A percentile compares a stretch with the other conserved stretches of the same genome.
Evolutionary conservation across 1,140 invertebrate species (phyloP).

Genomic region (Leptinotarsa defecta): DNA sequence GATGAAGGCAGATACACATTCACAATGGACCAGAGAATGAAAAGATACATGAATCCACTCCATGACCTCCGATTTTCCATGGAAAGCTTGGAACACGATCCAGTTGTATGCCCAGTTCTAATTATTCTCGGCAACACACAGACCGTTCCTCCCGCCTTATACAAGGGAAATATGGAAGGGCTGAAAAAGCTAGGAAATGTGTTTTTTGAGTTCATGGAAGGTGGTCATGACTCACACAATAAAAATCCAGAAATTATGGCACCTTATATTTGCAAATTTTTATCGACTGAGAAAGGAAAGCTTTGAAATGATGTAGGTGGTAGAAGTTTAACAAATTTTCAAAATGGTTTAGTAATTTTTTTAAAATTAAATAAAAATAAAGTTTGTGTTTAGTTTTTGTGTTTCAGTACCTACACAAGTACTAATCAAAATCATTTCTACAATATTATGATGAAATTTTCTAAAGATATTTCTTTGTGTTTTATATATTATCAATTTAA

Average conservation of each 20-base stretch:
- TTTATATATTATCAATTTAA: too few species aligned
- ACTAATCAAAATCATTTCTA: too few species aligned
- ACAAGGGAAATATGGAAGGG: conserved; percentile 21
- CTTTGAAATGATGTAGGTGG: conserved; percentile 30
- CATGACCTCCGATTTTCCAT: conserved; percentile 43
- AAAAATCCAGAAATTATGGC: conserved; percentile 63
- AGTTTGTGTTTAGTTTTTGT: too few species aligned
- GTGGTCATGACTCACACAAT: conserved; percentile 69
- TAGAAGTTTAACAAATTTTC: too few species aligned
- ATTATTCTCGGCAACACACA: conserved; percentile 46
- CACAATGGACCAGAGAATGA: conserved; percentile 44
- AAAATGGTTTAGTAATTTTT: too few species aligned
- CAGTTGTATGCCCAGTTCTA: conserved; percentile 50
- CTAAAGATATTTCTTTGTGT: too few species aligned
- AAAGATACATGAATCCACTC: conserved; percentile 37
- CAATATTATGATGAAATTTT: too few species aligned
- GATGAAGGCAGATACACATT: conserved; percentile 52
- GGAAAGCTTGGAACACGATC: conserved; percentile 46
- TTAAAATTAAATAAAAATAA: too few species aligned
- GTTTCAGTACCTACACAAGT: too few species aligned
- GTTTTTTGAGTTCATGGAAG: conserved; percentile 56
- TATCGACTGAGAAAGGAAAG: conserved; percentile 44
- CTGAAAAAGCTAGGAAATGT: conserved; percentile 45
- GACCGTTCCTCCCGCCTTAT: background rate
- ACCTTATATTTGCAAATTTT: conserved; percentile 56